Evolutionary conservation across 2,888 invertebrate genomes (phyloP), one percentile per base, ranked within the genome.

Genomic region (Phaonia tiefii): DNA sequence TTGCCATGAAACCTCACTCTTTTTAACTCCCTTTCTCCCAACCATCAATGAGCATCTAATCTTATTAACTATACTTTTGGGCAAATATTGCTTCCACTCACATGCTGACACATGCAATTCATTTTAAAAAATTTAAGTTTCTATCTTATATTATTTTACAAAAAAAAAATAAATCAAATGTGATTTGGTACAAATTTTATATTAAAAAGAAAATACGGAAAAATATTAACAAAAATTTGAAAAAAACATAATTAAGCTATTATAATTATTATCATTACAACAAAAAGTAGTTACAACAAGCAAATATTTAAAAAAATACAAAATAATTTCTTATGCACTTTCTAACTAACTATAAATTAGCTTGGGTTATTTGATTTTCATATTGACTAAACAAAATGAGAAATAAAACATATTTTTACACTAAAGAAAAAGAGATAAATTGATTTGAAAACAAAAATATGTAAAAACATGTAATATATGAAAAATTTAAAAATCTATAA

Each of bases 151-250:
- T 31, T 31, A 63, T 31, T 71, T 75, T 84, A 82, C 82, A 84
- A 82, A 84, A 78, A n/a, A n/a, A n/a, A n/a, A n/a, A n/a, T n/a
- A n/a, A 85, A 85, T 81, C 84, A 86, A 82, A 84, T 85, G 84
- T 84, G 84, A 85, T 85, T 86, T 85, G 85, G 85, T 85, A 84
- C 84, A 85, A 85, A 85, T 85, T 85, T 86, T 84, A 75, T 69
- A 83, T 72, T 69, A 79, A 70, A 44, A 70, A 79, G 46, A 72
- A 76, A 56, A 75, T 65, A 70, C 58, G 42, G 54, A 72, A 78
- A 42, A 78, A 73, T 8, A 79, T 66, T 77, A 65, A 46, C 65
- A 81, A 20, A 65, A 51, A 73, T 37, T 67, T n/a, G 31, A 39
- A 20, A 63, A 63, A 58, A 70, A 49, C 63, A 75, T 76, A 66